Conservation (phyloP, 2,797 vertebrate genomes). For the Pristis pectinata region DNA sequence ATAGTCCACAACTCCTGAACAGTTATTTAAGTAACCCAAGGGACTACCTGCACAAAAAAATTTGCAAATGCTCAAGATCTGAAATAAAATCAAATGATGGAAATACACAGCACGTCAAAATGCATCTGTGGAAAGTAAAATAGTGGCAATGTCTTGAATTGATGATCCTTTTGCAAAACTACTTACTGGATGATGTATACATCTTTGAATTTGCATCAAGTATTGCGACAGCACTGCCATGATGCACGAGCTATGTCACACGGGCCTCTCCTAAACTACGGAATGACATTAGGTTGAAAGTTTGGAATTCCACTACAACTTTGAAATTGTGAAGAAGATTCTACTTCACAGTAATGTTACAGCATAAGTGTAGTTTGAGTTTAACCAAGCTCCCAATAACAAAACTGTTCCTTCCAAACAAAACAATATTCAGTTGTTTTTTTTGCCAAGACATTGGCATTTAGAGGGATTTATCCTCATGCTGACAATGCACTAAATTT, state of each 20-base stretch:
- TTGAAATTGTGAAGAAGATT: not conserved
- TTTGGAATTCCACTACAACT: not conserved
- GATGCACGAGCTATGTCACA: not conserved
- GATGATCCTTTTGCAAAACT: too few relatives aligned
- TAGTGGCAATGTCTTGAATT: too few relatives aligned
- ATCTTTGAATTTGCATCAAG: not conserved
- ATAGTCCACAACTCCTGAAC: not conserved
- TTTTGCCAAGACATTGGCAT: not conserved
- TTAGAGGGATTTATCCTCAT: not conserved
- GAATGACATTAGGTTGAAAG: not conserved
- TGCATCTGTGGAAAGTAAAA: too few relatives aligned
- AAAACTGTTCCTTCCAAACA: not conserved
- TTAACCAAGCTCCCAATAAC: not conserved
- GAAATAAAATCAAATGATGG: too few relatives aligned
- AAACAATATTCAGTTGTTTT: not conserved
- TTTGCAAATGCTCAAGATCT: too few relatives aligned
- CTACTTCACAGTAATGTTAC: not conserved
- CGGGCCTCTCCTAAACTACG: not conserved
- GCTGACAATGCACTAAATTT: not conserved
- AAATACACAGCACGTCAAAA: too few relatives aligned
- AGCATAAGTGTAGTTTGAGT: not conserved
- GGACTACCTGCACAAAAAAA: too few relatives aligned
- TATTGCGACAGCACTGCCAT: not conserved
- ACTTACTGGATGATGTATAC: too few relatives aligned
- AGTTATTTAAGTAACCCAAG: not conserved